Percentiles rank a stretch among this genome's conserved stretches.
Evolutionary conservation across 2,888 invertebrate genomes (phyloP).

Genomic region (Thereva nobilitata): DNA sequence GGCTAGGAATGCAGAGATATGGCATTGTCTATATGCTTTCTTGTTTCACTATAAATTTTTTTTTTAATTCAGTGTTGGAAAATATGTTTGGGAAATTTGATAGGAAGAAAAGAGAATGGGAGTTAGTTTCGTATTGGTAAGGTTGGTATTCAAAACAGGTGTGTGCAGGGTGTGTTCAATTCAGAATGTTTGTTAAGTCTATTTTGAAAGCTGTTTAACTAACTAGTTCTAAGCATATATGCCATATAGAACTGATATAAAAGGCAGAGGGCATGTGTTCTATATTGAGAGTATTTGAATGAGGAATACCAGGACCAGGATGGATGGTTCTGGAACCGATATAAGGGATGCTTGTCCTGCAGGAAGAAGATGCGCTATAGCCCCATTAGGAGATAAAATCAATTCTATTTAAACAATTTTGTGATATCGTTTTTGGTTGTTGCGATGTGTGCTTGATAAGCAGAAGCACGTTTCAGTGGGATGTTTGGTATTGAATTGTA

Average conservation of each 20-base stretch:
- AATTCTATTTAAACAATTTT: slow-evolving; percentile 29
- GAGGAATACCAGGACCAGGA: neutral
- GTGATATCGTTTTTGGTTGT: neutral
- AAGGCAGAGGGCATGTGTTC: neutral
- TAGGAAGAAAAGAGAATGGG: too few relatives aligned
- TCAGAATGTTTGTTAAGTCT: slow-evolving; percentile 21
- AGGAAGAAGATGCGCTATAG: too few relatives aligned
- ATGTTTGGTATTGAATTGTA: slow-evolving; percentile 3
- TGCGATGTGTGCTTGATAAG: slow-evolving; percentile 6
- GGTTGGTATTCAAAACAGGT: slow-evolving; percentile 11
- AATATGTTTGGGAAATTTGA: too few relatives aligned
- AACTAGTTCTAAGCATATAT: slow-evolving; percentile 19
- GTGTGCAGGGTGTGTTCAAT: slow-evolving; percentile 20
- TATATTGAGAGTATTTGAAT: neutral
- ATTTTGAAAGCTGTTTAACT: slow-evolving; percentile 15
- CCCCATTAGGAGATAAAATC: slow-evolving; percentile 24
- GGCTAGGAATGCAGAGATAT: slow-evolving; percentile 6
- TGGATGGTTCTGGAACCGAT: neutral
- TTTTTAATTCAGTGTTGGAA: too few relatives aligned
- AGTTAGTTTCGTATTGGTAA: too few relatives aligned
- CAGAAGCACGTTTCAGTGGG: neutral
- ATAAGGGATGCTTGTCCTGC: too few relatives aligned
- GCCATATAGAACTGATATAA: neutral
- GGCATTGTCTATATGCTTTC: neutral
- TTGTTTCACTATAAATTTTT: too few relatives aligned